Conservation (phyloP, 2,888 invertebrate genomes). For the Limnephilus lunatus region DNA sequence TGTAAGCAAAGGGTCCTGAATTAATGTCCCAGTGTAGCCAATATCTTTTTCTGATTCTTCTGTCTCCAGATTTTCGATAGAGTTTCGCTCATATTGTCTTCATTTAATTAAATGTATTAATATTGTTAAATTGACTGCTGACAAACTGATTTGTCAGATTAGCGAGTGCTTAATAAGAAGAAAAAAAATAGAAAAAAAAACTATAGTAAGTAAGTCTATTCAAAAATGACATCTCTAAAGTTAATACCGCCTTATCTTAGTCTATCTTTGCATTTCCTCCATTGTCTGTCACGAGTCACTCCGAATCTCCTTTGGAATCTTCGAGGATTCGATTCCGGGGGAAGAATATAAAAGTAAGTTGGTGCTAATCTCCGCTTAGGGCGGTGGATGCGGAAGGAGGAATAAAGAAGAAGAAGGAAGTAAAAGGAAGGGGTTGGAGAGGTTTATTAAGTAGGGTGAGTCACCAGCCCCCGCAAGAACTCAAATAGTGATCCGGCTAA, state of each 20-base stretch:
- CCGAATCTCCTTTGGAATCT: neutral
- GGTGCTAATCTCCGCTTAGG: neutral
- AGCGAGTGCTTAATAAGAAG: no score
- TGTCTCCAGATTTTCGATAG: no score
- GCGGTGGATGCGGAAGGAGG: neutral
- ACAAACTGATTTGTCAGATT: no score
- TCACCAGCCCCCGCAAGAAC: neutral
- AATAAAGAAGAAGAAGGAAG: neutral
- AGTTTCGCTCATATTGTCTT: no score
- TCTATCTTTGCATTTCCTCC: slow-evolving; percentile 2
- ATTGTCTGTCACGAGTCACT: neutral
- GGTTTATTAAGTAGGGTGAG: neutral
- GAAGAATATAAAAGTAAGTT: neutral
- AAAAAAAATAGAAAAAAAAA: no score
- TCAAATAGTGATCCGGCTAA: neutral
- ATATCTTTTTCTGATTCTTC: no score
- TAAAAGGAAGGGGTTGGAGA: neutral
- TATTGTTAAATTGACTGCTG: no score
- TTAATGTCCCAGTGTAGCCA: no score
- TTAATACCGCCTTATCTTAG: neutral
- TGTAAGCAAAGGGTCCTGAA: no score
- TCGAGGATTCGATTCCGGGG: neutral
- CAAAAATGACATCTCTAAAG: neutral
- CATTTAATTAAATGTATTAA: no score
- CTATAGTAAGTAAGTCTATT: no score